phyloP scores from a whole-genome alignment of 2,888 invertebrate species.

The Tetrapedia diversipes region DNA sequence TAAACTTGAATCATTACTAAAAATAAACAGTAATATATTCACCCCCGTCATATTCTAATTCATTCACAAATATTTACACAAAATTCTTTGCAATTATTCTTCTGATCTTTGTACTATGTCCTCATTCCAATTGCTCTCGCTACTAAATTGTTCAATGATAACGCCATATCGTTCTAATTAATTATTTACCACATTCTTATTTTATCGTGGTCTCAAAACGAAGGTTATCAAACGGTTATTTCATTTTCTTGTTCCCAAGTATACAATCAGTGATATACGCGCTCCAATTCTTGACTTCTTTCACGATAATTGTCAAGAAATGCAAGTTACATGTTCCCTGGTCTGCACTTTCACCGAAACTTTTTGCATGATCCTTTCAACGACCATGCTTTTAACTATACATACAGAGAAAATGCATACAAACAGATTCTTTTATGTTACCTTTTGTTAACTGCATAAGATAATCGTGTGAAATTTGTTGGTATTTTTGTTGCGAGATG shows the following conservation, averaged over 20 bases:
- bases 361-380: conserved; percentile 2
- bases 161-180: conserved; percentile 29
- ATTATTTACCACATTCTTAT: conserved; percentile 21
- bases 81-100: background rate
- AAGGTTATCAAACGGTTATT: conserved; percentile 5
- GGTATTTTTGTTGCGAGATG: background rate
- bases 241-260: background rate
- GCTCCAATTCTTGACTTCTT: conserved; percentile 16
- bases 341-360: conserved; percentile 46
- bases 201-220: conserved; percentile 10
- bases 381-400: background rate
- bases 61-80: background rate
- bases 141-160: conserved; percentile 27
- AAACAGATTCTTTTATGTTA: background rate
- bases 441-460: background rate
- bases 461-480: conserved; percentile 10
- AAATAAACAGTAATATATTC: background rate
- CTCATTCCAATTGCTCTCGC: conserved; percentile 8
- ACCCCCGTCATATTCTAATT: background rate
- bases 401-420: background rate
- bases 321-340: conserved; percentile 41
- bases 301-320: conserved; percentile 37
- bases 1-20: background rate
- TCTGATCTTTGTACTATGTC: conserved; percentile 16
- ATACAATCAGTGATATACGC: background rate